These are phyloP conservation scores for Apodemus sylvaticus DNA, from an alignment of 2,113 vertebrate species.

Conservation along the genomic window DNA sequence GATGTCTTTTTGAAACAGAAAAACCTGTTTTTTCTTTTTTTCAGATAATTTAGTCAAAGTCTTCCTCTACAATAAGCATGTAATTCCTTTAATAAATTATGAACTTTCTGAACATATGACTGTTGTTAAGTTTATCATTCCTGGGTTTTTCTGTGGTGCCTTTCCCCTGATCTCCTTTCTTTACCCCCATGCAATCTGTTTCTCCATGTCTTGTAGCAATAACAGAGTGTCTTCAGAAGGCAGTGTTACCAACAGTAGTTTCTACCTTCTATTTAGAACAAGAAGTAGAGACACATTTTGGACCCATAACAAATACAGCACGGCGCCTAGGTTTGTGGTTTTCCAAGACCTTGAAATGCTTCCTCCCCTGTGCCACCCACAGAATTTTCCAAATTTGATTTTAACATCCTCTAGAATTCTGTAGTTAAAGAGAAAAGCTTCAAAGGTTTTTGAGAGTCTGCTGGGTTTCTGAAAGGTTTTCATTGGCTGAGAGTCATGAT, in stretches of 20 bases:
- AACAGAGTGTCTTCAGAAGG: background rate
- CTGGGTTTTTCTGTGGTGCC: background rate
- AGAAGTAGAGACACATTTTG: constrained; percentile 26
- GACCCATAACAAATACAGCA: constrained; percentile 32
- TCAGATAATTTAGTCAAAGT: background rate
- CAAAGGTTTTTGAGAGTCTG: constrained; percentile 70
- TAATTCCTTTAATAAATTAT: background rate
- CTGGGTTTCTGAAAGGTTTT: constrained; percentile 53
- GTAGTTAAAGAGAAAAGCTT: constrained; percentile 34
- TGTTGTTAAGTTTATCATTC: background rate
- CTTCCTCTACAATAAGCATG: constrained; percentile 31
- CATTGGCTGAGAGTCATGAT: constrained; percentile 44
- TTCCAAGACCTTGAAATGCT: constrained; percentile 46
- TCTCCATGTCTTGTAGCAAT: background rate
- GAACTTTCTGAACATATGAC: background rate
- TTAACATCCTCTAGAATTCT: constrained; percentile 60
- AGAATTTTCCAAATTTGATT: constrained; percentile 46
- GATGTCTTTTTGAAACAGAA: constrained; percentile 48
- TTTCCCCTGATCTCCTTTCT: constrained; percentile 38
- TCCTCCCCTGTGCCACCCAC: constrained; percentile 36
- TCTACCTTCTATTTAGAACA: constrained; percentile 25
- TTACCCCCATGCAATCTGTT: background rate
- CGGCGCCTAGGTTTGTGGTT: background rate
- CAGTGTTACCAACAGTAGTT: background rate
- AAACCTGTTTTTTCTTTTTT: background rate